Conservation (phyloP, 2,113 vertebrate species). For the Herpailurus yagouaroundi region DNA sequence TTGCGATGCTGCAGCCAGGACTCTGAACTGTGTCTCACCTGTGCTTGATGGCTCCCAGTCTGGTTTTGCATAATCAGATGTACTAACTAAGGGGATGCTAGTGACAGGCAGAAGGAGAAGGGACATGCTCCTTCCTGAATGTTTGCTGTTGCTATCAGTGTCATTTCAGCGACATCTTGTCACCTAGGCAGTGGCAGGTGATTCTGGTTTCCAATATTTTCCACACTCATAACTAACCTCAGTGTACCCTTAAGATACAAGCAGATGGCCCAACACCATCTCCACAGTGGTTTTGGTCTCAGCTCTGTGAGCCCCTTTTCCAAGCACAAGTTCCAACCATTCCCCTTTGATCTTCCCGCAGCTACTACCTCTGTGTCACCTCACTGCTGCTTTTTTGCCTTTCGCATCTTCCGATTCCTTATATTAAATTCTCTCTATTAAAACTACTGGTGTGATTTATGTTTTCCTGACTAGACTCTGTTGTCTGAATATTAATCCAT, state of each 20-base stretch:
- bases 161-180: neutral
- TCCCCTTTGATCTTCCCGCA: neutral
- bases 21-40: neutral
- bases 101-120: neutral
- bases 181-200: neutral
- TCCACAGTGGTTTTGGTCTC: accelerated
- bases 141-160: too few relatives aligned
- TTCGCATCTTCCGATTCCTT: neutral
- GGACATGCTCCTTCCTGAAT: neutral
- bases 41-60: neutral
- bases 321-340: neutral
- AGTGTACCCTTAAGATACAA: neutral
- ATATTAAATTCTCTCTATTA: neutral
- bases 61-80: neutral
- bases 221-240: neutral
- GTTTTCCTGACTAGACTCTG: neutral
- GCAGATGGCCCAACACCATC: neutral
- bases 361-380: neutral
- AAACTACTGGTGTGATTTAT: neutral
- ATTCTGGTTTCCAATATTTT: neutral
- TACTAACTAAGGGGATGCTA: neutral
- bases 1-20: neutral
- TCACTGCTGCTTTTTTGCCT: neutral
- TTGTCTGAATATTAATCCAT: neutral
- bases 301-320: neutral